Base-by-base conservation (phyloP, 2,113 vertebrate genomes). In the Fukomys damarensis region DNA sequence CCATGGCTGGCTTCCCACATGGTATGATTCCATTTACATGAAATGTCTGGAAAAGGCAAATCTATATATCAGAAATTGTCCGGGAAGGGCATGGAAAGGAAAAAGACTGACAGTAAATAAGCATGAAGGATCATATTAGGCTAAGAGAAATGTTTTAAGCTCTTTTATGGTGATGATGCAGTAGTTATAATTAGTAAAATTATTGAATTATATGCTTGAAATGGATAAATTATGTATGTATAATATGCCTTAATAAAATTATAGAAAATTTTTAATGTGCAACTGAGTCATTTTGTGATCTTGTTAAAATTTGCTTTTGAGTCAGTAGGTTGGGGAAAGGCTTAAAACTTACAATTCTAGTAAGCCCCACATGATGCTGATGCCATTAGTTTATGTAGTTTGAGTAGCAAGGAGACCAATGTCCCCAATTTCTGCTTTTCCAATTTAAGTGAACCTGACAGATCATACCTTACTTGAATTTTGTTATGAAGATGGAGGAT, bases 171-270 rank as follows among this genome's bases (percentile, higher is more conserved):
- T 35, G 26, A 92, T 94, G 46, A n/a, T 49, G 30, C 3, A 56
- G 14, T 70, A 16, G 38, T 83, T 91, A n/a, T 88, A 38, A 91
- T 85, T n/a, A 91, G 32, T 91, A 77, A 82, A 76, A 92, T 80
- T 52, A 68, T 54, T 77, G 13, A 86, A 86, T 65, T 66, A 41
- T 43, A 56, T 41, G 41, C 26, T 95, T 95, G 74, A 86, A 82
- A 89, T 68, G 30, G 74, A 52, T 86, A 28, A 82, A 92, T 92
- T 84, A 56, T 30, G 35, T 66, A 63, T 38, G 3, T 58, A 79
- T 91, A 96, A 77, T 49, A 87, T 35, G 38, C 72, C 24, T 72
- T 2, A n/a, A 89, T 61, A 61, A 74, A 81, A 19, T 28, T 41
- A 24, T 91, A 72, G 76, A 87, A 58, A 88, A 32, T 46, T 77